Conservation (phyloP, 2,113 vertebrate species). For the Narcine bancroftii region DNA sequence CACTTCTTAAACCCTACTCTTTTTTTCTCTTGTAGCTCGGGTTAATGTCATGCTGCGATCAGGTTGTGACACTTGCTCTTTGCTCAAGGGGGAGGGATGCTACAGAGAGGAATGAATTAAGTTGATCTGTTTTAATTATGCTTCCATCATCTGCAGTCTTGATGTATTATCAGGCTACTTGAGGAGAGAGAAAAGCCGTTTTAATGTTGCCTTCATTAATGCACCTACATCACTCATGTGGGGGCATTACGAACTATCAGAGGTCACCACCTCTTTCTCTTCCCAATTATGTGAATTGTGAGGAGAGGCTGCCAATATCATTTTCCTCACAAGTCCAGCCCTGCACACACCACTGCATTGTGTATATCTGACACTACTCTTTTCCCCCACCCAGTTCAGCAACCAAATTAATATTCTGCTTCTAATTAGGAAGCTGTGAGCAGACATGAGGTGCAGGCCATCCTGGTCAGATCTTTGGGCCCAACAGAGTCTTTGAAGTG, state of each 20-base stretch:
- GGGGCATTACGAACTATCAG: neutral
- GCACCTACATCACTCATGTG: neutral
- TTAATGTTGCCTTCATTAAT: neutral
- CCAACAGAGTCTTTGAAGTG: neutral
- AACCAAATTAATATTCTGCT: neutral
- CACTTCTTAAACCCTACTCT: neutral
- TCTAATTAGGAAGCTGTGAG: neutral
- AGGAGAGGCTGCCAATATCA: neutral
- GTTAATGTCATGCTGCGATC: neutral
- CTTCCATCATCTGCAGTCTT: neutral
- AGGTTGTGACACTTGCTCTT: neutral
- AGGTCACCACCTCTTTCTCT: neutral
- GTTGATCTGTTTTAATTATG: neutral
- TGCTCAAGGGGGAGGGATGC: neutral
- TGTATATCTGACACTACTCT: neutral
- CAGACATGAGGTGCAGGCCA: neutral
- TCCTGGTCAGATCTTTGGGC: neutral
- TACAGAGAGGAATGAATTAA: neutral
- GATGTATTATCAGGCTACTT: no score
- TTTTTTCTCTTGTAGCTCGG: neutral
- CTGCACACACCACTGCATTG: neutral
- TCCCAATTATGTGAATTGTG: neutral
- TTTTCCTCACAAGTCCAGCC: neutral
- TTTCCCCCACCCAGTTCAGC: neutral
- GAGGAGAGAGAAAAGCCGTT: no score